Conservation (phyloP, 2,113 vertebrate genomes). For the Xenopus tropicalis region DNA sequence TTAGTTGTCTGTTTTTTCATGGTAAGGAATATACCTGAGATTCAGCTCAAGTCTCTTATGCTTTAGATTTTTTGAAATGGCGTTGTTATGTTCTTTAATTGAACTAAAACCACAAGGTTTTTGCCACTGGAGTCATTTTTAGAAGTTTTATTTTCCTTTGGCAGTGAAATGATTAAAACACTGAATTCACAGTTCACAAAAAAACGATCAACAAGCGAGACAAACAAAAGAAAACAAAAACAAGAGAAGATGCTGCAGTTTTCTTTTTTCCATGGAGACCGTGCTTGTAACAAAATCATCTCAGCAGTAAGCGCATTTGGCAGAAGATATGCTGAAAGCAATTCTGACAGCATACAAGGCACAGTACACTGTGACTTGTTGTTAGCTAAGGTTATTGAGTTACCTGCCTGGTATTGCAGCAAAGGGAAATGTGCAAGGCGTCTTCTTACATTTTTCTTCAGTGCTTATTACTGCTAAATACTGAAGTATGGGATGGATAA, state of each 20-base stretch:
- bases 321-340: slow-evolving; percentile 1
- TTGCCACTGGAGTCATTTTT: too few relatives aligned
- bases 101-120: too few relatives aligned
- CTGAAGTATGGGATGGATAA: not conserved
- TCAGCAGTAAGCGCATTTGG: not conserved
- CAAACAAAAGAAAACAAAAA: too few relatives aligned
- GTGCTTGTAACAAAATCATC: slow-evolving; percentile 9
- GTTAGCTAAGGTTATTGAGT: slow-evolving; percentile 19
- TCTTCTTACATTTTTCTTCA: slow-evolving; percentile 5
- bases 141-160: too few relatives aligned
- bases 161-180: too few relatives aligned
- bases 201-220: too few relatives aligned
- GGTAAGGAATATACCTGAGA: too few relatives aligned
- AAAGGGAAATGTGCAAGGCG: not conserved
- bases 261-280: slow-evolving; percentile 3
- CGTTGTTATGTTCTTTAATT: too few relatives aligned
- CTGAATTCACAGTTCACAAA: too few relatives aligned
- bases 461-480: slow-evolving; percentile 11
- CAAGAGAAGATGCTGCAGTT: not conserved
- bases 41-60: too few relatives aligned
- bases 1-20: too few relatives aligned
- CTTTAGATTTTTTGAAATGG: too few relatives aligned
- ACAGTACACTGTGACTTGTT: slow-evolving; percentile 15
- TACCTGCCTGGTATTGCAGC: not conserved
- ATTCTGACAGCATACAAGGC: slow-evolving; percentile 19